Conservation (phyloP, 2,888 invertebrate genomes). For the Elgonia sp. region DNA sequence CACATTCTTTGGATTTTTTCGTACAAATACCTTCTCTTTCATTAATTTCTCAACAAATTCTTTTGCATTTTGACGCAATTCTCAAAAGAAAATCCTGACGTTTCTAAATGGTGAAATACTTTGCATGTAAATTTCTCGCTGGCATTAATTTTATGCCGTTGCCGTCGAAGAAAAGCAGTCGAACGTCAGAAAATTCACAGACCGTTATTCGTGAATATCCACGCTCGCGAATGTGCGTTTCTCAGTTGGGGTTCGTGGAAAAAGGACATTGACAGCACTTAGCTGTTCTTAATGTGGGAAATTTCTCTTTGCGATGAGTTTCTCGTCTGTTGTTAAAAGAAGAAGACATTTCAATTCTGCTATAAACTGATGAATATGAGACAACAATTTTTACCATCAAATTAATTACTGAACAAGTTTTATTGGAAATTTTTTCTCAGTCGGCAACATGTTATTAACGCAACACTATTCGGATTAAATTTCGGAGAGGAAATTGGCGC, state of each 20-base stretch:
- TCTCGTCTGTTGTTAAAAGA: constrained; percentile 63
- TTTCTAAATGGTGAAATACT: constrained; percentile 29
- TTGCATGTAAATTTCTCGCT: constrained; percentile 39
- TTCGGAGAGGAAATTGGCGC: constrained; percentile 23
- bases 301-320: constrained; percentile 47
- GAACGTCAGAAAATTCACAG: constrained; percentile 34
- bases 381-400: no score
- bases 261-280: constrained; percentile 54
- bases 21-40: background rate
- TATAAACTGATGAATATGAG: constrained; percentile 61
- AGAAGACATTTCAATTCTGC: constrained; percentile 57
- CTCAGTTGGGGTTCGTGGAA: constrained; percentile 30
- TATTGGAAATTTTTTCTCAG: background rate
- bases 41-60: constrained; percentile 19
- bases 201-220: constrained; percentile 37
- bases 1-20: no score
- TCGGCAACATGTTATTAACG: constrained; percentile 38
- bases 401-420: no score
- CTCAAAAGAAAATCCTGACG: constrained; percentile 1
- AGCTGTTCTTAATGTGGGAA: constrained; percentile 49
- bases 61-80: background rate
- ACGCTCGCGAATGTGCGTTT: constrained; percentile 27
- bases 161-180: constrained; percentile 39
- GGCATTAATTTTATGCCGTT: constrained; percentile 45
- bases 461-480: constrained; percentile 6